These are phyloP conservation scores for Chiropotes sagulatus DNA, from an alignment of 2,797 vertebrate genomes.

Conservation along the genomic window DNA sequence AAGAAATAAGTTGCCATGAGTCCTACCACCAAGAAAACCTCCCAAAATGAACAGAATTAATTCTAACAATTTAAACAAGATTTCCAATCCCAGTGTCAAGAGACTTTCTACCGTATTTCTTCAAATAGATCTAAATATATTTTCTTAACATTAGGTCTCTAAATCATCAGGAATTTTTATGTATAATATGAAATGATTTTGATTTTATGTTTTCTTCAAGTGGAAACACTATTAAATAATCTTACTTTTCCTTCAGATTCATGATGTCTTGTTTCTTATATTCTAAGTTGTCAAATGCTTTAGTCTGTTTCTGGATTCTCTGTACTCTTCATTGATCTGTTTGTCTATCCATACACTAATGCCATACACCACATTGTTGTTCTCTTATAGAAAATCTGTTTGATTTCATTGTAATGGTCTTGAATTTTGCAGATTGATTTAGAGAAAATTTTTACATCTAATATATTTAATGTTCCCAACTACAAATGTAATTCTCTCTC, in stretches of 20 bases:
- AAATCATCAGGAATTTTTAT: slow-evolving; percentile 12
- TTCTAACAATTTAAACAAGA: not conserved
- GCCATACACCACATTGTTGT: not conserved
- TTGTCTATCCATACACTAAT: not conserved
- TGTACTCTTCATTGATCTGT: not conserved
- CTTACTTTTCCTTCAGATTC: not conserved
- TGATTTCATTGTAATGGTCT: not conserved
- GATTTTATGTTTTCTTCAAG: not conserved
- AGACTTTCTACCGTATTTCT: not conserved
- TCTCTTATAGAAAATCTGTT: not conserved
- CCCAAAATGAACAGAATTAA: not conserved
- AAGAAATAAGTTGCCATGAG: not conserved
- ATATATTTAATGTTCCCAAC: not conserved
- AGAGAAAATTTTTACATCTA: not conserved
- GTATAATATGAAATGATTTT: not conserved
- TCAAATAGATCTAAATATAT: not conserved
- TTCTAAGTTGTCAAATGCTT: not conserved
- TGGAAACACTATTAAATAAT: not conserved
- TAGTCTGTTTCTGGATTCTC: not conserved
- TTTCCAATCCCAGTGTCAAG: not conserved
- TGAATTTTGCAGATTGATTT: slow-evolving; percentile 3
- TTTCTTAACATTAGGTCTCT: not conserved
- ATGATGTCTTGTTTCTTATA: not conserved
- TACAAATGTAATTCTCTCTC: not conserved
- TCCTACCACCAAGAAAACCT: not conserved